Conservation (phyloP, 2,113 vertebrate species). For the Nycticebus coucang region DNA sequence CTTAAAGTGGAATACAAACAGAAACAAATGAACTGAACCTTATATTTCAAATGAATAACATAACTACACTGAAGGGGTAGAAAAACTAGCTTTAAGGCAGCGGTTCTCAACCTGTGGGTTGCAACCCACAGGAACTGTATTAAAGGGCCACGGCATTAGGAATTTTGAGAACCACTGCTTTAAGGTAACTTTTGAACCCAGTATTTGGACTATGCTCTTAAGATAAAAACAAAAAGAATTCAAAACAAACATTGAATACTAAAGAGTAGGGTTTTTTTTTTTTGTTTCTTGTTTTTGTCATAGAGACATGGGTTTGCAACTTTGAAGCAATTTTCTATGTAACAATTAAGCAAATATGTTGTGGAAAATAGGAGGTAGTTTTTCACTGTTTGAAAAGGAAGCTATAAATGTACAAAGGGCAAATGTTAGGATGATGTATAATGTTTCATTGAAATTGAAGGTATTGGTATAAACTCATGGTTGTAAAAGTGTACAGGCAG, state of each 20-base stretch:
- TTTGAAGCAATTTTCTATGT: slow-evolving; percentile 33
- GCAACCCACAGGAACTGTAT: no score
- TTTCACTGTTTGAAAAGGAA: not conserved
- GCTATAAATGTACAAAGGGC: not conserved
- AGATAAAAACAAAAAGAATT: slow-evolving; percentile 40
- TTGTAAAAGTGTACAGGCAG: not conserved
- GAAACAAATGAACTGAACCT: not conserved
- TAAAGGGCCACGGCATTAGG: no score
- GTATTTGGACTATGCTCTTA: slow-evolving; percentile 35
- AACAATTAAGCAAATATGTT: slow-evolving; percentile 13
- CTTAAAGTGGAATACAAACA: slow-evolving; percentile 1
- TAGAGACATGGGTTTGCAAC: slow-evolving; percentile 15
- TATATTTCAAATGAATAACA: not conserved
- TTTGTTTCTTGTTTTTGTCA: not conserved
- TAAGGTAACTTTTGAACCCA: slow-evolving; percentile 35
- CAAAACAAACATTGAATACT: slow-evolving; percentile 12
- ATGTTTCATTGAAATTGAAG: not conserved
- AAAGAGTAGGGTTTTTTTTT: not conserved
- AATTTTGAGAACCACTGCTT: not conserved
- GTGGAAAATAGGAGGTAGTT: slow-evolving; percentile 24
- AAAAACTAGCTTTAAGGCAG: not conserved
- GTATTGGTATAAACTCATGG: not conserved
- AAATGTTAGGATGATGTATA: not conserved
- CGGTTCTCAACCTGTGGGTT: no score
- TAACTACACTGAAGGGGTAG: not conserved